Conservation (phyloP, 2,113 vertebrate species). For the Malurus elegans region DNA sequence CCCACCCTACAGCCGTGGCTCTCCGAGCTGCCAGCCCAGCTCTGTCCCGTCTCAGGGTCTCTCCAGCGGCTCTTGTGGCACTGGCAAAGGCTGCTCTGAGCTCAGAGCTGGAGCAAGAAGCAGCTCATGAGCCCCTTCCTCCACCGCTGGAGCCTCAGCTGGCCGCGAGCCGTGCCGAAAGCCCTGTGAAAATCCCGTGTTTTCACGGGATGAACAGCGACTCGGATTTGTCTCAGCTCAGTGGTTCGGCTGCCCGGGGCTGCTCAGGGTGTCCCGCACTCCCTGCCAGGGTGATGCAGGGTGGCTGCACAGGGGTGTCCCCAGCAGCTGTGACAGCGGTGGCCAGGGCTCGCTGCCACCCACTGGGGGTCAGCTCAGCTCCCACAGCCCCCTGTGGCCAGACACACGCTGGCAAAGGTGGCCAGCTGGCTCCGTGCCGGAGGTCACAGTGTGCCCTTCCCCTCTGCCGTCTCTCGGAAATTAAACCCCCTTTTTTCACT, state of each 20-base stretch:
- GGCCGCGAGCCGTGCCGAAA: rapidly evolving
- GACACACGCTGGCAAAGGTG: background rate
- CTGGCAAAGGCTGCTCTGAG: background rate
- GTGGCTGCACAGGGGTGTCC: background rate
- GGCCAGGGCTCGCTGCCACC: background rate
- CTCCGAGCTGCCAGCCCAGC: background rate
- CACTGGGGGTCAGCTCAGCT: background rate
- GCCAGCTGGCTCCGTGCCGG: background rate
- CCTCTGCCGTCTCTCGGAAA: rapidly evolving
- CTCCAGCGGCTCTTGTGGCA: background rate
- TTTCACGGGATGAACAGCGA: background rate
- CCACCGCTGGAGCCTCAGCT: background rate
- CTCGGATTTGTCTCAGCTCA: background rate
- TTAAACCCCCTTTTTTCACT: background rate
- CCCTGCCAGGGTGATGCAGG: background rate
- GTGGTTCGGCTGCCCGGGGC: background rate
- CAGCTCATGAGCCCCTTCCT: rapidly evolving
- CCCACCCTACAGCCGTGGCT: rapidly evolving
- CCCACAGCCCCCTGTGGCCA: background rate
- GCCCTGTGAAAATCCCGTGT: background rate
- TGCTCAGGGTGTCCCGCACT: background rate
- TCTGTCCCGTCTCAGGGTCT: background rate
- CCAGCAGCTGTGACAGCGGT: background rate
- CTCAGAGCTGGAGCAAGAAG: background rate
- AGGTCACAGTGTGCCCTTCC: rapidly evolving